Conservation (phyloP, 1,140 invertebrate species). For the Lucilia sericata region DNA sequence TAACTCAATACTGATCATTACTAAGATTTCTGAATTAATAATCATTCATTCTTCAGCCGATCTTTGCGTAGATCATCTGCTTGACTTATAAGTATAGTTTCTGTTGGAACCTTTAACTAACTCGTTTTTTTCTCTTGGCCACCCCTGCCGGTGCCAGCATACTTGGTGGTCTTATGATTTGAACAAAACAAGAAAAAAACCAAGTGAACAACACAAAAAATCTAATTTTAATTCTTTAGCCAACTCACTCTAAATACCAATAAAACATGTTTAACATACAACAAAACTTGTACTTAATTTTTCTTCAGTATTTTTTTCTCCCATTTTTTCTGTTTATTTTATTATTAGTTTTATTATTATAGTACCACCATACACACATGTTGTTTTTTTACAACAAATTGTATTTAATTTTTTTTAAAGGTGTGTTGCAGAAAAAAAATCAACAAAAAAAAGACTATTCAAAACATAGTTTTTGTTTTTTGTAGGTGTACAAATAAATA, state of each 20-base stretch:
- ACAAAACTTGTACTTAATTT: background rate
- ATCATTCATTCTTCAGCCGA: too few relatives aligned
- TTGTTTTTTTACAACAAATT: slow-evolving; percentile 2
- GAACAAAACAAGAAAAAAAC: background rate
- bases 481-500: too few relatives aligned
- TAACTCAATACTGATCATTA: too few relatives aligned
- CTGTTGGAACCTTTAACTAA: background rate
- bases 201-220: background rate
- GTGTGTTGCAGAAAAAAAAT: background rate
- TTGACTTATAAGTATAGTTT: too few relatives aligned
- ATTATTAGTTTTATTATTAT: background rate
- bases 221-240: background rate
- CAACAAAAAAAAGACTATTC: background rate
- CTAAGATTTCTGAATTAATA: too few relatives aligned
- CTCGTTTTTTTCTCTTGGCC: background rate
- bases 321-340: background rate
- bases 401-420: background rate
- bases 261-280: slow-evolving; percentile 12
- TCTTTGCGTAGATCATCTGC: too few relatives aligned
- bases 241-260: slow-evolving; percentile 10
- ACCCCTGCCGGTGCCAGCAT: background rate
- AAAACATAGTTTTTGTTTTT: too few relatives aligned
- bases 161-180: background rate
- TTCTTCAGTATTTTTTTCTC: background rate
- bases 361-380: background rate